Evolutionary conservation across 2,797 vertebrate genomes (phyloP), one percentile per base, ranked within the genome.

Genomic region (Manis pentadactyla): DNA sequence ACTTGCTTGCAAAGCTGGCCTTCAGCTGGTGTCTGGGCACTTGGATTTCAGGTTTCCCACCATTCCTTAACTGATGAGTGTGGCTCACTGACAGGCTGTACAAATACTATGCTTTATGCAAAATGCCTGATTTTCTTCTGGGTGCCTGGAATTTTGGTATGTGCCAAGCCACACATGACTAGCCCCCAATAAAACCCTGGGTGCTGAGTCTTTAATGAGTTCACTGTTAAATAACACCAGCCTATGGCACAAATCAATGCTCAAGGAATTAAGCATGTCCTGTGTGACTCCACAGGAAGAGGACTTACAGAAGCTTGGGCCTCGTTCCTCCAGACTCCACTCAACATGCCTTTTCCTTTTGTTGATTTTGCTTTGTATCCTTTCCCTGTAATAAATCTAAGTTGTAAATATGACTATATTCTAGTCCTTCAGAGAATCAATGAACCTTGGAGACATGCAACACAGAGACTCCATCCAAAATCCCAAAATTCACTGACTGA

Each of bases 371-470:
- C 57, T 83, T 94, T 49, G 11, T 8, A 49, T 42, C 51, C 25
- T 68, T 90, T 74, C 39, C 27, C 25, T 17, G 1, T 12, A 83
- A 39, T 57, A 82, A 89, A 83, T 90, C n/a, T 83, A 93, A 63
- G 12, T 4, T 68, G 18, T 88, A 46, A 94, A 66, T 29, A 82
- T 0, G 13, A 81, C 5, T 42, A 18, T 77, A 37, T 31, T 21
- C 57, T 51, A 78, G 83, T 53, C 49, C 11, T 57, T 51, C 12
- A 42, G 79, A 5, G 59, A 78, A 96, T 64, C 57, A 84, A 1
- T 9, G 21, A 68, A 85, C 37, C 78, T 46, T 79, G 17, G 19
- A 15, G 23, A 63, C 4, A 6, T 14, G 12, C 5, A 5, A 64
- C 27, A 86, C 21, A 61, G 31, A 64, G 7, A 93, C 37, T 17